Conservation (phyloP, 2,797 vertebrate species). For the Prionace glauca region DNA sequence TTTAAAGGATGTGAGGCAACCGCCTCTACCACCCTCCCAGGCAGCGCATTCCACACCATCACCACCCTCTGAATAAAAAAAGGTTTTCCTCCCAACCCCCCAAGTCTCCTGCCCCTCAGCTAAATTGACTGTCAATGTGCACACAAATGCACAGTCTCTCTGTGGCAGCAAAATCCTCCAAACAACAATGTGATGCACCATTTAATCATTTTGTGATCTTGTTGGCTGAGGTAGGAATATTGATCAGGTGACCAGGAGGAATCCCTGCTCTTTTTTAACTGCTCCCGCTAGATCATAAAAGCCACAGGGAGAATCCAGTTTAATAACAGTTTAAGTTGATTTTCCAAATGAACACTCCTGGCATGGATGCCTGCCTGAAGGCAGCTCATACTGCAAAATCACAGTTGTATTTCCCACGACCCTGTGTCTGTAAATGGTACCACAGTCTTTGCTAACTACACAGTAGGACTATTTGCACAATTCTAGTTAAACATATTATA, state of each 20-base stretch:
- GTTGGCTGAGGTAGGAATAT: background rate
- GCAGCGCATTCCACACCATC: too few relatives aligned
- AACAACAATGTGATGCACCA: background rate
- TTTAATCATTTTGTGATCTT: background rate
- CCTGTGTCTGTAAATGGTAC: background rate
- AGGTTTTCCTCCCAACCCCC: too few relatives aligned
- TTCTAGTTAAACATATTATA: background rate
- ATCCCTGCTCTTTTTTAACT: background rate
- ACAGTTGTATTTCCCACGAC: background rate
- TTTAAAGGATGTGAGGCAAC: too few relatives aligned
- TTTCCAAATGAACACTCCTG: conserved; percentile 30
- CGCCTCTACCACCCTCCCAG: too few relatives aligned
- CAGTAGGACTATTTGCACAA: background rate
- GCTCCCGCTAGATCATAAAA: background rate
- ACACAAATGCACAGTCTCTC: background rate
- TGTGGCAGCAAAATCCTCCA: background rate
- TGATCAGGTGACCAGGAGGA: background rate
- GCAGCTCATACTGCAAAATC: background rate
- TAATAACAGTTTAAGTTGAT: background rate
- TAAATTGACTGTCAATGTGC: background rate
- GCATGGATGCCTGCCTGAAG: background rate
- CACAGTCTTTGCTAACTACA: background rate
- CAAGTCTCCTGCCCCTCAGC: too few relatives aligned
- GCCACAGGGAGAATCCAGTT: background rate
- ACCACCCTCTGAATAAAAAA: too few relatives aligned